Conservation (phyloP, 2,888 invertebrate genomes). For the Cylindroiulus punctatus region DNA sequence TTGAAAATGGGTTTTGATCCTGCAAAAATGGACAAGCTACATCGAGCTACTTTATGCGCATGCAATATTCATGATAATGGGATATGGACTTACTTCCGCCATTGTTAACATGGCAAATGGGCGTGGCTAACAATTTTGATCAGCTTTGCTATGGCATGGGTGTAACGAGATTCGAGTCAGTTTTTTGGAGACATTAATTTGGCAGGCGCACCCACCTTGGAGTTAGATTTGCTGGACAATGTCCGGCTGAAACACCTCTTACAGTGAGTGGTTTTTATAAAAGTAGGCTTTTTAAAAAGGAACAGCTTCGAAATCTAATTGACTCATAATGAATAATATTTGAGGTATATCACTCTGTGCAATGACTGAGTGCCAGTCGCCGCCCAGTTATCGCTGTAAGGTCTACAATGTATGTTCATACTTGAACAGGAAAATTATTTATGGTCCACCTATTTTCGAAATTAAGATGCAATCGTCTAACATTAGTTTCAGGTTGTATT, state of each 20-base stretch:
- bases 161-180: conserved; percentile 1
- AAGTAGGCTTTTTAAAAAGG: neutral
- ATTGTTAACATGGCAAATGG: conserved; percentile 34
- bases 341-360: conserved; percentile 16
- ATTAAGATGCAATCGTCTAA: conserved; percentile 12
- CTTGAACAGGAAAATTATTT: neutral
- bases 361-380: conserved; percentile 8
- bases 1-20: neutral
- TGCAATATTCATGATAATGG: conserved; percentile 19
- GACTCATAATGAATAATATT: conserved; percentile 37
- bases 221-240: conserved; percentile 5
- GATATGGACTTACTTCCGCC: conserved; percentile 24
- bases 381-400: neutral
- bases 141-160: neutral
- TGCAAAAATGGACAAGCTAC: conserved; percentile 9
- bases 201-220: conserved; percentile 33
- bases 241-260: neutral
- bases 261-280: neutral
- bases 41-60: conserved; percentile 17
- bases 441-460: neutral
- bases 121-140: conserved; percentile 24
- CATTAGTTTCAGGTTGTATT: conserved; percentile 25
- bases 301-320: conserved; percentile 22
- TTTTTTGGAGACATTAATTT: conserved; percentile 41
- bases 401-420: neutral